A percentile compares a stretch with the other conserved stretches of the same genome.
These are phyloP conservation scores for Megalops cyprinoides DNA, from an alignment of 2,797 vertebrate species.

Conservation along the genomic window DNA sequence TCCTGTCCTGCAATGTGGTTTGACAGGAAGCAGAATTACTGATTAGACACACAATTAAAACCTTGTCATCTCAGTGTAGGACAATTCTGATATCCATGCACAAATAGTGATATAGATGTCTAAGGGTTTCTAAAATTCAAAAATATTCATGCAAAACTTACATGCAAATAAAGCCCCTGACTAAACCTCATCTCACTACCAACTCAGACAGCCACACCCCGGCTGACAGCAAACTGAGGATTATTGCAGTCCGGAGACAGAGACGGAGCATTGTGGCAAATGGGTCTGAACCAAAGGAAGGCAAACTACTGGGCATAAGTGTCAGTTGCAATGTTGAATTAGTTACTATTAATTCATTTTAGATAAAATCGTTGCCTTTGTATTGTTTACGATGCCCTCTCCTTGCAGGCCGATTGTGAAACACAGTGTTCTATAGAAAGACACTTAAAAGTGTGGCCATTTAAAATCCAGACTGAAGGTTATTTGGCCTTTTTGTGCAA, in stretches of 20 bases:
- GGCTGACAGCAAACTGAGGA: neutral
- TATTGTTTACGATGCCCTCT: neutral
- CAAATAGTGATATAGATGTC: neutral
- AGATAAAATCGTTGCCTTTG: neutral
- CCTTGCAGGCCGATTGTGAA: neutral
- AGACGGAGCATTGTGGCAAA: too few relatives aligned
- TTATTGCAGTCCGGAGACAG: neutral
- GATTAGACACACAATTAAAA: too few relatives aligned
- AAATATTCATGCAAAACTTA: neutral
- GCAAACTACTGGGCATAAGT: neutral
- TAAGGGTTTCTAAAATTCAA: neutral
- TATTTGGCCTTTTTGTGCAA: constrained; percentile 4
- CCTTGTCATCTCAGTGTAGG: too few relatives aligned
- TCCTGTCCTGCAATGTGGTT: too few relatives aligned
- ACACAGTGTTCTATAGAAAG: neutral
- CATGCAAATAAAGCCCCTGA: neutral
- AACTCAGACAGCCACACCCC: too few relatives aligned
- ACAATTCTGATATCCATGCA: too few relatives aligned
- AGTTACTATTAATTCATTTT: neutral
- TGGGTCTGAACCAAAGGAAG: constrained; percentile 37
- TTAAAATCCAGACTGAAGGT: neutral
- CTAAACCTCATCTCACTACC: neutral
- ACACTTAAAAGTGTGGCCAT: neutral
- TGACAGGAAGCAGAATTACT: too few relatives aligned
- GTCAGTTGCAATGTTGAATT: too few relatives aligned